A percentile compares a stretch with the other conserved stretches of the same genome.
Evolutionary conservation across 2,113 vertebrate genomes (phyloP).

Genomic region (Austrofundulus limnaeus): DNA sequence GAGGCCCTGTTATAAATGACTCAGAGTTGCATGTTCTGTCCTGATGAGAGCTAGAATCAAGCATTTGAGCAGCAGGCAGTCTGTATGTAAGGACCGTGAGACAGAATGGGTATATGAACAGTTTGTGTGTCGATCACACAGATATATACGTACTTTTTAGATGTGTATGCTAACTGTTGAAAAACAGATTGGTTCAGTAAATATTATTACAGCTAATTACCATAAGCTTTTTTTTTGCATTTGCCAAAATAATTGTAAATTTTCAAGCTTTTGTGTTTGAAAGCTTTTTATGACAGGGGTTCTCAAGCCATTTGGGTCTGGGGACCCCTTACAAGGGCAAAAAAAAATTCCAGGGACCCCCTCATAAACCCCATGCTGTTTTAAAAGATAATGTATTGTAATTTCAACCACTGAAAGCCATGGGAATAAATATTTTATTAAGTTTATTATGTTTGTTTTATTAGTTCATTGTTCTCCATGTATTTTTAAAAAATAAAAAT

Average conservation of each 20-base stretch:
- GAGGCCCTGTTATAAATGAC: slow-evolving; percentile 26
- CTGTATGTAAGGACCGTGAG: slow-evolving; percentile 10
- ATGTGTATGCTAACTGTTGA: not conserved
- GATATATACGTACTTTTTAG: slow-evolving; percentile 8
- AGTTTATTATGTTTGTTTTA: no score
- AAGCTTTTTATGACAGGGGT: not conserved
- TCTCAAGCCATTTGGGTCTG: no score
- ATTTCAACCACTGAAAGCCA: no score
- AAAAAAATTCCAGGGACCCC: no score
- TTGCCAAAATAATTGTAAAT: slow-evolving; percentile 1
- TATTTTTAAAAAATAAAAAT: no score
- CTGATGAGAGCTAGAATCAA: slow-evolving; percentile 16
- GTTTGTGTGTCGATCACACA: not conserved
- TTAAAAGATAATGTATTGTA: no score
- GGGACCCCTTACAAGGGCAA: no score
- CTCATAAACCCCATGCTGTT: no score
- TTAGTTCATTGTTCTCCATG: no score
- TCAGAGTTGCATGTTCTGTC: slow-evolving; percentile 34
- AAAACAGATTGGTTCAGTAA: not conserved
- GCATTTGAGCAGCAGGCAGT: slow-evolving; percentile 21
- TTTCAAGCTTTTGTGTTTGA: not conserved
- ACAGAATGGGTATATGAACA: not conserved
- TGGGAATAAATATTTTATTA: no score
- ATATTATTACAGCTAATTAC: not conserved
- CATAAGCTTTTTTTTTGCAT: not conserved